Base-by-base conservation (phyloP, 35 echinoderm and acorn worm genomes). In the Nesometra sesokonis region DNA sequence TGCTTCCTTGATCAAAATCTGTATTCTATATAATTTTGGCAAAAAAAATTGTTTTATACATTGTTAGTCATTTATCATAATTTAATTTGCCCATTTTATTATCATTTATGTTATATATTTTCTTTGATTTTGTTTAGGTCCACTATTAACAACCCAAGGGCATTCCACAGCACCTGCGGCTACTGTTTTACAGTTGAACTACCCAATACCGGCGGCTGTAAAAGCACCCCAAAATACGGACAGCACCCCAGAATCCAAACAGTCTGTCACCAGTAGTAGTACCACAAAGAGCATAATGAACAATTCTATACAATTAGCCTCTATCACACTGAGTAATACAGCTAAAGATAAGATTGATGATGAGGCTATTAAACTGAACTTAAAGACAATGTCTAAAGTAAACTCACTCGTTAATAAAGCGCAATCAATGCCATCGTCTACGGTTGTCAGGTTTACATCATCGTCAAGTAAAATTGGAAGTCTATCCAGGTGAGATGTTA, bases 141-240 rank as follows among this genome's bases (percentile, higher is more conserved):
- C 40, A 23, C 33, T 83, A 43, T 30, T 90, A 94, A 93, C 90
- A 80, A 89, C 96, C 78, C 81, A 86, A 91, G 96, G 96, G 84
- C 96, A 99, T 94, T 99, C 96, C 96, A 93, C 92, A 89, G 96
- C 96, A 87, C 96, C 96, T 30, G 96, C 96, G 78, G 96, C 90
- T 80, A 99, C 96, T 92, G 92, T 94, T 89, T 90, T 94, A 92
- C 92, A 99, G 86, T 87, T 99, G 81, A 99, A 99, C 81, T 99
- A 94, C 80, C 96, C 96, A 35, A 84, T 99, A 80, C 82, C 89
- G 78, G 76, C 86, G 11, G 36, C 81, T 37, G 37, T 38, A 35
- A 83, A 35, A 39, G 38, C 35, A 23, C 11, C 81, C n/a, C n/a
- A 35, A 83, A 21, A 35, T 35, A 30, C 81, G 37, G 34, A 38